These are phyloP conservation scores for Oscheius sp. DNA, from an alignment of 2,888 invertebrate genomes.

Conservation along the genomic window DNA sequence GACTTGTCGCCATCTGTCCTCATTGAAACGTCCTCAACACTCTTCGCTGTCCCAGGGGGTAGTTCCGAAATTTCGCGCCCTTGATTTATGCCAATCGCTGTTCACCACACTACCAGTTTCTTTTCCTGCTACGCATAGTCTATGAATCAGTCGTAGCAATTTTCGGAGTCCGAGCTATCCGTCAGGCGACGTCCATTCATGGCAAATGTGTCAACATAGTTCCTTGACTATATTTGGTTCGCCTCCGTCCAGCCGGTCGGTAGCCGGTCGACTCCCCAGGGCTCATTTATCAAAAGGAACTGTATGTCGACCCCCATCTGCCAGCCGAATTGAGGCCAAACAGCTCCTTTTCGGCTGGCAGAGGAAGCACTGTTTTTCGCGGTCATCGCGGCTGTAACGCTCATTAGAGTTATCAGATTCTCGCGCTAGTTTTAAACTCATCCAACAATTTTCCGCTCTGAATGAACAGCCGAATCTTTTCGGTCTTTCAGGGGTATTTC, in stretches of 20 bases:
- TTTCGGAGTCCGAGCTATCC: not conserved
- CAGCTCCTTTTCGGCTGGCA: too few species aligned
- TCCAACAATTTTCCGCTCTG: too few species aligned
- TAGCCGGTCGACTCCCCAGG: not conserved
- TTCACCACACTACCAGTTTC: not conserved
- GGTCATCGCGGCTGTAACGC: not conserved
- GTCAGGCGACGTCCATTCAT: conserved; percentile 16
- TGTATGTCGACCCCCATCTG: conserved; percentile 12
- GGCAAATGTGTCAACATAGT: not conserved
- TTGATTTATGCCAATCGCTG: conserved; percentile 21
- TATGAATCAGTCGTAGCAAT: not conserved
- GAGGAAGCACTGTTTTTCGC: not conserved
- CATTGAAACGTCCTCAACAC: too few species aligned
- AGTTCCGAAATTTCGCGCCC: too few species aligned
- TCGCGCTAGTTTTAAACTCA: conserved; percentile 10
- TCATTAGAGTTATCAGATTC: conserved; percentile 22
- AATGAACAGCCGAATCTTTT: too few species aligned
- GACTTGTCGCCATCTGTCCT: too few species aligned
- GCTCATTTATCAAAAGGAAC: not conserved
- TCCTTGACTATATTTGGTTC: not conserved
- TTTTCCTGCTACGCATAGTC: not conserved
- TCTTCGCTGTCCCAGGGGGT: too few species aligned
- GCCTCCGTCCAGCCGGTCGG: not conserved
- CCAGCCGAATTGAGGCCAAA: conserved; percentile 20
- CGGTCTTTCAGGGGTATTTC: too few species aligned